Conservation (phyloP, 2,113 vertebrate genomes). For the Cisticola juncidis region DNA sequence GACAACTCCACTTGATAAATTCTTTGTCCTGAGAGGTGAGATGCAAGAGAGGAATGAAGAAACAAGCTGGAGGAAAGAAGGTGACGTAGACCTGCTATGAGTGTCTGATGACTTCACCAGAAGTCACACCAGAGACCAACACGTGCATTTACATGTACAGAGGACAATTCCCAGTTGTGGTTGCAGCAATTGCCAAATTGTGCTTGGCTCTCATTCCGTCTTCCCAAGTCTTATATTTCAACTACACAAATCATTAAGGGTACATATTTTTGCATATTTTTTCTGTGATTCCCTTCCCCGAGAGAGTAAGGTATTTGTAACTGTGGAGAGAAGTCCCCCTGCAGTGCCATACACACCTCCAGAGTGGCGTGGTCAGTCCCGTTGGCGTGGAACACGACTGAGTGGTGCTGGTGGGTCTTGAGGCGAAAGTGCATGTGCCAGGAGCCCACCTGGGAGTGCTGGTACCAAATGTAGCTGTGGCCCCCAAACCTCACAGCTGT, state of each 20-base stretch:
- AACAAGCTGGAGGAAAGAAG: background rate
- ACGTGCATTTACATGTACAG: background rate
- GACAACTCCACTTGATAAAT: background rate
- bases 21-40: background rate
- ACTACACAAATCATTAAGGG: background rate
- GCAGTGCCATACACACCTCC: slow-evolving; percentile 75
- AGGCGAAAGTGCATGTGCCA: slow-evolving; percentile 83
- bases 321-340: background rate
- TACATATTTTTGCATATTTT: background rate
- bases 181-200: background rate
- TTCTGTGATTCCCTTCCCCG: background rate
- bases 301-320: background rate
- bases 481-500: slow-evolving; percentile 84
- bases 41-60: background rate
- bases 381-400: slow-evolving; percentile 75
- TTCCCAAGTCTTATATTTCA: background rate
- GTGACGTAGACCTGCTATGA: background rate
- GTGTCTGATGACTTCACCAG: background rate
- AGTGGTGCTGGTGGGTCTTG: slow-evolving; percentile 80
- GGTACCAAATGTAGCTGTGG: slow-evolving; percentile 82
- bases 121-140: background rate
- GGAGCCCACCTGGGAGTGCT: slow-evolving; percentile 56
- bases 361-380: slow-evolving; percentile 74
- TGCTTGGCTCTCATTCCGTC: background rate
- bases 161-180: background rate